Conservation (phyloP, 1,140 invertebrate species). For the Mactra quadrangularis region DNA sequence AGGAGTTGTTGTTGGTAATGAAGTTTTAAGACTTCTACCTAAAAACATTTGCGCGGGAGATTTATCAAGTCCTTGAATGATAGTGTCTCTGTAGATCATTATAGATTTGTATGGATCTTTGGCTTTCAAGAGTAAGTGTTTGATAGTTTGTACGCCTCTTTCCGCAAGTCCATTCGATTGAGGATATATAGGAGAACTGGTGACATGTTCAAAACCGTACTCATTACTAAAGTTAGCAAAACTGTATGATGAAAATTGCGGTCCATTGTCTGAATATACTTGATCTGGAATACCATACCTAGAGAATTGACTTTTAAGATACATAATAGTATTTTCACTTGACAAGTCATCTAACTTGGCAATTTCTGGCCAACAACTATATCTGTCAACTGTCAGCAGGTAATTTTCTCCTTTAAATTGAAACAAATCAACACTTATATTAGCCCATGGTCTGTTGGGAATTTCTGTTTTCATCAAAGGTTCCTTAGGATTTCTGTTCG, state of each 20-base stretch:
- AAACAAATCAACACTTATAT: slow-evolving; percentile 63
- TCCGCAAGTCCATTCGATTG: slow-evolving; percentile 63
- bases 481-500: slow-evolving; percentile 64
- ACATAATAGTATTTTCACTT: slow-evolving; percentile 80
- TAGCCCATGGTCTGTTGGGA: slow-evolving; percentile 49
- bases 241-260: slow-evolving; percentile 1
- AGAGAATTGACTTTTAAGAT: slow-evolving; percentile 58
- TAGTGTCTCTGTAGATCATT: slow-evolving; percentile 20
- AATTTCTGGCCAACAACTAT: slow-evolving; percentile 53
- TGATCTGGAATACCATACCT: slow-evolving; percentile 48
- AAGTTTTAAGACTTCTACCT: slow-evolving; percentile 20
- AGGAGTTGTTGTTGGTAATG: neutral
- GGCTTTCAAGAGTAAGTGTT: slow-evolving; percentile 41
- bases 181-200: slow-evolving; percentile 51
- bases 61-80: slow-evolving; percentile 40
- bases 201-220: slow-evolving; percentile 3
- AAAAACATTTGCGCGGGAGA: slow-evolving; percentile 24
- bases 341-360: slow-evolving; percentile 3
- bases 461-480: slow-evolving; percentile 49
- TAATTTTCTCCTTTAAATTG: slow-evolving; percentile 52
- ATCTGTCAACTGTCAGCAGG: slow-evolving; percentile 61
- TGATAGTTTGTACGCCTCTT: slow-evolving; percentile 59
- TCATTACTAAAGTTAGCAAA: neutral
- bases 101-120: slow-evolving; percentile 57
- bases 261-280: slow-evolving; percentile 7